Base-by-base conservation (phyloP, 2,797 vertebrate genomes). In the Botia almorhae region DNA sequence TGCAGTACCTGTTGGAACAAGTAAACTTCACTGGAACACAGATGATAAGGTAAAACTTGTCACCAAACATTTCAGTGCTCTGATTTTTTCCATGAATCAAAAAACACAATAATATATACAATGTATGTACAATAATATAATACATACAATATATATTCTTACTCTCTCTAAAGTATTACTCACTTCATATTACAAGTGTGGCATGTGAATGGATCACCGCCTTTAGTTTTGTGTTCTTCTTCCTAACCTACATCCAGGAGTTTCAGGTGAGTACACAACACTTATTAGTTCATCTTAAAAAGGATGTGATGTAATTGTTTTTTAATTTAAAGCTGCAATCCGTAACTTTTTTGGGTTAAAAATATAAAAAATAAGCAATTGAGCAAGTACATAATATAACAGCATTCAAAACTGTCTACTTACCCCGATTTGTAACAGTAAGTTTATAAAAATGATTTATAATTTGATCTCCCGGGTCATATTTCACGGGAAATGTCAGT, bases 221-320 rank as follows among this genome's bases (percentile, higher is more conserved):
- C 82, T 99, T 99, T 89, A 94, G 95, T 83, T 99, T 99, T 81
- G 86, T 98, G 87, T 95, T 93, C 89, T 99, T 94, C 91, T 99
- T 99, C 90, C 87, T 96, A 83, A 99, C 97, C 0, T 99, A 94
- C 89, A 97, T 99, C 75, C 86, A 90, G 4, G 97, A 99, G 69
- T 99, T 99, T 88, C 95, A 98, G 93, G 98, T 99, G 87, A 88
- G 96, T 76, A 10, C 16, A 7, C 2, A 5, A 53, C 16, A n/a
- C 5, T 17, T 53, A 53, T n/a, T 53, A 16, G 17, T n/a, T 33
- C 3, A 17, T 53, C 23, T n/a, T 53, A 10, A 1, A 46, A 46
- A 11, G 10, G 10, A 46, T 11, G 10, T 53, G 51, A 5, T 17
- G 16, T 53, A 16, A 53, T 53, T 53, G 48, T 14, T 50, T 50